Percentiles rank a stretch among this genome's conserved stretches.
Evolutionary conservation across 2,888 invertebrate species (phyloP).

Genomic region (Clostera curtula): DNA sequence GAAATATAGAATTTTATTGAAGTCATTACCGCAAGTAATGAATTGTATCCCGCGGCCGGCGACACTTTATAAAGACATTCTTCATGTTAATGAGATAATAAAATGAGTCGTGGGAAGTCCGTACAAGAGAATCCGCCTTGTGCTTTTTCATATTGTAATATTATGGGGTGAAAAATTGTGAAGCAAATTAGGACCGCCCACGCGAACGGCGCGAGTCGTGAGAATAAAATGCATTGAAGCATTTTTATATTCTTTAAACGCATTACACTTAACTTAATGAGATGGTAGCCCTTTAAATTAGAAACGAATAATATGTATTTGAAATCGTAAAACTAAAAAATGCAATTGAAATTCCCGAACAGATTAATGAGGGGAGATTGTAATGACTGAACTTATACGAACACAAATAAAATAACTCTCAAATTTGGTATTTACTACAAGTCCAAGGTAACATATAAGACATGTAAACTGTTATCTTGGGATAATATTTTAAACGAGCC

Average conservation of each 20-base stretch:
- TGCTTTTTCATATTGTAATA: constrained; percentile 25
- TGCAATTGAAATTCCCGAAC: constrained; percentile 1
- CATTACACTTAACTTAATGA: constrained; percentile 18
- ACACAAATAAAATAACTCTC: too few relatives aligned
- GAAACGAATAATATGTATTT: constrained; percentile 19
- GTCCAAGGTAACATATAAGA: too few relatives aligned
- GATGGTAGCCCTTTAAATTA: constrained; percentile 17
- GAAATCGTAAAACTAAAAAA: constrained; percentile 15
- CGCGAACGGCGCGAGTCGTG: constrained; percentile 15
- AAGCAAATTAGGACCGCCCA: constrained; percentile 25
- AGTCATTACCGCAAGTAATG: constrained; percentile 56
- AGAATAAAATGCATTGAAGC: constrained; percentile 11
- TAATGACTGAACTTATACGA: too few relatives aligned
- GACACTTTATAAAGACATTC: constrained; percentile 67
- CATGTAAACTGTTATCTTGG: too few relatives aligned
- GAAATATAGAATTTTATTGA: constrained; percentile 53
- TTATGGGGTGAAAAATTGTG: constrained; percentile 20
- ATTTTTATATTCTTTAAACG: constrained; percentile 6
- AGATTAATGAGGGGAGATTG: constrained; percentile 5
- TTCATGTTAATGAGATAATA: constrained; percentile 65
- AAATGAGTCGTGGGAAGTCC: constrained; percentile 50
- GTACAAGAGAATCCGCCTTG: constrained; percentile 17
- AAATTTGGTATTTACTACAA: too few relatives aligned
- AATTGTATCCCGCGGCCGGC: constrained; percentile 59
- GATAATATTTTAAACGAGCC: too few relatives aligned